Base-by-base conservation (phyloP, 2,797 vertebrate species). In the Mormyrops attenuatus region DNA sequence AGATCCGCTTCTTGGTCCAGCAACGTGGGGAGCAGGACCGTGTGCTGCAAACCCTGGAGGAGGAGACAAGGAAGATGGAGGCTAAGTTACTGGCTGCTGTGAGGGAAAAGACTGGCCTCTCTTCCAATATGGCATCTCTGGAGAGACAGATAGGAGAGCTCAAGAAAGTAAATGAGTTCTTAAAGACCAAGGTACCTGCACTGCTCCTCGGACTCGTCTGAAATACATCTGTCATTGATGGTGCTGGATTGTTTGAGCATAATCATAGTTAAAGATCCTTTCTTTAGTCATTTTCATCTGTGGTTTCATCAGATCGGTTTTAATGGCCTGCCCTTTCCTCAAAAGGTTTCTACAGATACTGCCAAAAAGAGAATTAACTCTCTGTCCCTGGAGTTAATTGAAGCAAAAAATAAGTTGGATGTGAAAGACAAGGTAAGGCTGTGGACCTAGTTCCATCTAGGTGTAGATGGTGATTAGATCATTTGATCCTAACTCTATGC, bases 1-100 rank as follows among this genome's bases (percentile, higher is more conserved):
- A 99, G 98, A 97, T 99, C 84, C 97, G 98, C 47, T 94, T 93
- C 0, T 93, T 99, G 90, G 92, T 98, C 89, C 97, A 97, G 92
- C 96, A 98, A 91, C 96, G 97, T 84, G 97, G 96, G 20, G 95
- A 97, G 91, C 98, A 97, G 93, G 97, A 98, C 91, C 97, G 95
- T 41, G 95, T 91, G 2, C 89, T 98, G 90, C 94, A 94, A 90
- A 89, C 93, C n/a, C 90, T 98, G 91, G 97, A 97, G 82, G 96
- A 98, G 55, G 97, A 99, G 50, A 91, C 97, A 52, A 96, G 94
- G 38, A 99, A 97, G 91, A 89, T 88, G 13, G 98, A 99, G 93
- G 96, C 96, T 9, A 99, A 98, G 92, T 92, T 99, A 87, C 94
- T 95, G 90, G 93, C 94, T 77, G 94, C 96, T 0, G 91, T 98